Evolutionary conservation across 2,888 invertebrate species (phyloP), one percentile per base, ranked within the genome.

Genomic region (Nomada ferruginata): DNA sequence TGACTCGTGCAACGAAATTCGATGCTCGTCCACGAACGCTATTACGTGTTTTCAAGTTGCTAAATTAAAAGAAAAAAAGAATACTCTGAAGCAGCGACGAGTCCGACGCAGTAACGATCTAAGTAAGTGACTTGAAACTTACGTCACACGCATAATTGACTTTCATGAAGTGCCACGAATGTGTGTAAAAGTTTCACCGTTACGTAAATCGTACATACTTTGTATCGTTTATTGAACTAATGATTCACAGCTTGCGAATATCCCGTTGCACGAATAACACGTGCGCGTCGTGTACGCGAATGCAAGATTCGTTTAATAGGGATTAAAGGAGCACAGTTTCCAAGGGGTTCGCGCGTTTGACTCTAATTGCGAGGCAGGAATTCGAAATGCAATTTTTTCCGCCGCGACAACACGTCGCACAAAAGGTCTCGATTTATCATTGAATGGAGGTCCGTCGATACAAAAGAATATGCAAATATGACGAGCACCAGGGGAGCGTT

Each of bases 121-220:
- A 36, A 60, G 60, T 60, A 36, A 60, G 60, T 60, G 60, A 60
- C 60, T 42, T 26, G 20, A 42, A 18, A 0, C 9, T 60, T 60
- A 42, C 60, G n/a, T 60, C 36, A 36, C 9, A 2, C 60, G n/a
- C 42, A 42, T 60, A 60, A 60, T 60, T 60, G 60, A 60, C 60
- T 60, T 60, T 60, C 60, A 60, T 60, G 18, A 60, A 60, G 60
- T 42, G 18, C 36, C 9, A 15, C 65, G 29, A 13, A 18, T 26
- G 55, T 68, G 36, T 63, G 13, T 23, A 63, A 63, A 64, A 44
- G 53, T 42, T 69, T 57, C 52, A 52, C 52, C 23, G 55, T 59
- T 59, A 55, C 57, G 69, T 59, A 69, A 69, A 57, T 57, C 57
- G 44, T 66, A 55, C 68, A 47, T 11, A 20, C 44, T 57, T n/a